phyloP scores from a whole-genome alignment of 2,888 invertebrate genomes.

The Hirtodrosophila cameraria region DNA sequence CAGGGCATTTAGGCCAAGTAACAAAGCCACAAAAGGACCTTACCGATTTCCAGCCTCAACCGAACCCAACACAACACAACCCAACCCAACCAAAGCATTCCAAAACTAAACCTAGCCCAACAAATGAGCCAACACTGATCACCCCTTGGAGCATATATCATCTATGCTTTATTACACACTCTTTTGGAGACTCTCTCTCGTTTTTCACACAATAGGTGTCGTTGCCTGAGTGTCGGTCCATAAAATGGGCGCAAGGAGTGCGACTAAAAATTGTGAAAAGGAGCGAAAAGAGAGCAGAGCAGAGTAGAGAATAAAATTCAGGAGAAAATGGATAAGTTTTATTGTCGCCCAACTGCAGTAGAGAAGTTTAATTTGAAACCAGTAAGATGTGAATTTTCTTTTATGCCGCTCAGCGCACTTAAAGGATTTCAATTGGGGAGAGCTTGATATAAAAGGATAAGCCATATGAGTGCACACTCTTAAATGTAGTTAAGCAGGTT shows the following conservation, averaged over 20 bases:
- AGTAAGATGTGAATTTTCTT: slow-evolving; percentile 51
- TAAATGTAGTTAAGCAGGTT: slow-evolving; percentile 50
- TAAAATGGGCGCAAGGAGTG: slow-evolving; percentile 50
- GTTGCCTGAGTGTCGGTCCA: slow-evolving; percentile 14
- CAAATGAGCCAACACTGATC: slow-evolving; percentile 23
- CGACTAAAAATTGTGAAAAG: slow-evolving; percentile 54
- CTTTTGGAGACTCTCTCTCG: slow-evolving; percentile 8
- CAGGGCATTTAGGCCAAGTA: slow-evolving; percentile 14
- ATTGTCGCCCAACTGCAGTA: slow-evolving; percentile 46
- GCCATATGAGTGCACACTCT: slow-evolving; percentile 23
- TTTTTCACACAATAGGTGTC: slow-evolving; percentile 37
- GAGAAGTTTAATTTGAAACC: slow-evolving; percentile 57
- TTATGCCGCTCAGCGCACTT: slow-evolving; percentile 49
- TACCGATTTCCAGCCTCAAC: slow-evolving; percentile 21
- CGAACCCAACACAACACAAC: slow-evolving; percentile 1
- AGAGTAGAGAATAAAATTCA: slow-evolving; percentile 7
- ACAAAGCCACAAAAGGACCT: slow-evolving; percentile 19
- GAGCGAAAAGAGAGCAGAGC: neutral
- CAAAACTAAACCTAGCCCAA: neutral
- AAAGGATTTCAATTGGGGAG: slow-evolving; percentile 32
- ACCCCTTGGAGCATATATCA: slow-evolving; percentile 45
- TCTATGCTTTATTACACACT: slow-evolving; percentile 56
- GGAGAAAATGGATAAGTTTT: slow-evolving; percentile 29
- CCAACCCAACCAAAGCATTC: slow-evolving; percentile 5
- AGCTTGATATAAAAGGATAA: slow-evolving; percentile 10